Evolutionary conservation across 2,888 invertebrate species (phyloP).

Genomic region (Polydrusus cervinus): DNA sequence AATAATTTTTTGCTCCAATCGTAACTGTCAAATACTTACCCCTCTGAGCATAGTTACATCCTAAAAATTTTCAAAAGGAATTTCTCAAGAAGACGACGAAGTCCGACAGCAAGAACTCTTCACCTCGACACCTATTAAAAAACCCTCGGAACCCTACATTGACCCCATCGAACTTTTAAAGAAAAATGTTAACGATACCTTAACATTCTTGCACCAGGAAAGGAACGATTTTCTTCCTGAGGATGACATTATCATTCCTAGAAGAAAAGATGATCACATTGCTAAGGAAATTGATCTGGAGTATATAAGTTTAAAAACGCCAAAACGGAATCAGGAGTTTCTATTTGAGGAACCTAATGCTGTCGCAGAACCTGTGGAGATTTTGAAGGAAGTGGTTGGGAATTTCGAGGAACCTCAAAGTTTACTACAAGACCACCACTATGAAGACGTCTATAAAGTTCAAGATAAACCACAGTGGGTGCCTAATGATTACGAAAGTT

Average conservation of each 20-base stretch:
- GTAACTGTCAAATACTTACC: slow-evolving; percentile 32
- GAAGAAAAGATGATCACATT: slow-evolving; percentile 69
- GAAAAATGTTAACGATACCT: slow-evolving; percentile 68
- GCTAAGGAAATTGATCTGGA: slow-evolving; percentile 66
- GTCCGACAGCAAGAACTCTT: slow-evolving; percentile 56
- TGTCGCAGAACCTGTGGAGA: not conserved
- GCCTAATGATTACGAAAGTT: not conserved
- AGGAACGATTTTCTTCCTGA: slow-evolving; percentile 69
- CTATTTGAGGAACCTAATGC: slow-evolving; percentile 20
- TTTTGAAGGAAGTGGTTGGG: no score
- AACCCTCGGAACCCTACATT: slow-evolving; percentile 37
- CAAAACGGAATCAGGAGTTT: slow-evolving; percentile 55
- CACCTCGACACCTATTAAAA: slow-evolving; percentile 62
- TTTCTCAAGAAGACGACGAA: slow-evolving; percentile 49
- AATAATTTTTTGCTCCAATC: no score
- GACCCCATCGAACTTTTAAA: slow-evolving; percentile 66
- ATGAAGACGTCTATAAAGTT: no score
- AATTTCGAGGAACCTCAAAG: not conserved
- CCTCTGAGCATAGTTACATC: slow-evolving; percentile 20
- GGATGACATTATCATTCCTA: slow-evolving; percentile 69
- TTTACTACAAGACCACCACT: not conserved
- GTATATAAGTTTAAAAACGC: slow-evolving; percentile 62
- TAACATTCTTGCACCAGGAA: slow-evolving; percentile 70
- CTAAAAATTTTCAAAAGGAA: slow-evolving; percentile 61
- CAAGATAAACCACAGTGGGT: not conserved